Evolutionary conservation across 1,140 invertebrate species (phyloP).

Genomic region (Drosophila quadrilineata): DNA sequence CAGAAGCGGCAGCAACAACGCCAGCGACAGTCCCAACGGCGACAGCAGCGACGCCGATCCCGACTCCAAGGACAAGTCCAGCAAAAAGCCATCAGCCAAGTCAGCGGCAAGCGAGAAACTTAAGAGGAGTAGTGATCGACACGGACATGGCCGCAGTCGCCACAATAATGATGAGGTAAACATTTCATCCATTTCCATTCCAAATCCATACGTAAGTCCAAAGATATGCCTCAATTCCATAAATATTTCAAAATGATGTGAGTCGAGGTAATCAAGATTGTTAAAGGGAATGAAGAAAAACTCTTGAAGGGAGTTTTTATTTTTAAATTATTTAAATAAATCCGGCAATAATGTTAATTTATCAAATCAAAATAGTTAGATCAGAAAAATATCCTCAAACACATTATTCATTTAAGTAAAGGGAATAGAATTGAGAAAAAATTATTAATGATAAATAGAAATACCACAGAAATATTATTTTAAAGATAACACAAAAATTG

Average conservation of each 20-base stretch:
- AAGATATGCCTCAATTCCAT: slow-evolving; percentile 9
- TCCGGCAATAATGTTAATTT: no score
- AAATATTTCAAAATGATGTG: slow-evolving; percentile 18
- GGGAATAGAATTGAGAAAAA: no score
- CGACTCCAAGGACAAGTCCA: slow-evolving; percentile 25
- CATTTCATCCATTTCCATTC: slow-evolving; percentile 28
- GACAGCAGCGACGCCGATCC: slow-evolving; percentile 23
- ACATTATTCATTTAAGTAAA: no score
- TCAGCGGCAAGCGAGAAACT: background rate
- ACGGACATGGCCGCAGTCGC: slow-evolving; percentile 18
- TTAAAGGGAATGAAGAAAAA: no score
- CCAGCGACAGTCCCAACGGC: slow-evolving; percentile 11
- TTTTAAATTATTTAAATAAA: no score
- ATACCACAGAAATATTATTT: no score
- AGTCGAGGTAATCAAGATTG: no score
- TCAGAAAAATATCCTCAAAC: no score
- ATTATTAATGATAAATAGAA: no score
- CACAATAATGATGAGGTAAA: slow-evolving; percentile 66
- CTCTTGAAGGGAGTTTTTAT: no score
- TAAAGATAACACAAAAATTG: no score
- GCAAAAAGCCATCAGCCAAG: slow-evolving; percentile 16
- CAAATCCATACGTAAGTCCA: slow-evolving; percentile 1
- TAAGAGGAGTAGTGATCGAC: background rate
- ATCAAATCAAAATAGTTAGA: no score
- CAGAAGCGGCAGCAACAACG: slow-evolving; percentile 22